Percentiles rank a stretch among this genome's conserved stretches.
These are phyloP conservation scores for Limenitis arthemis DNA, from an alignment of 2,888 invertebrate species.

Conservation along the genomic window DNA sequence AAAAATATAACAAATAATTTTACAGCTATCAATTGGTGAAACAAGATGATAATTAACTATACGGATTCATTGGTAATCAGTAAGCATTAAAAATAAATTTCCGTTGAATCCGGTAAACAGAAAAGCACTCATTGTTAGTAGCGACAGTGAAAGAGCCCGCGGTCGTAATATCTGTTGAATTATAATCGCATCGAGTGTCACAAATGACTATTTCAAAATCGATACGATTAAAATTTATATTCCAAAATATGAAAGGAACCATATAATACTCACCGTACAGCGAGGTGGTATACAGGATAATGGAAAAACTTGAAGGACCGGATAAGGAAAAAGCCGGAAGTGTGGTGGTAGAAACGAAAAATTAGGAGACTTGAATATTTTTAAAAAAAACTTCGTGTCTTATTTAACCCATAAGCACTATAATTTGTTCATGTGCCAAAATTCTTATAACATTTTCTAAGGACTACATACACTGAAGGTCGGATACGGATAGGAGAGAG, in stretches of 20 bases:
- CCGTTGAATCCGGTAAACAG: conserved; percentile 6
- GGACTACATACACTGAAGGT: not conserved
- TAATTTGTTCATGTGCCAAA: too few relatives aligned
- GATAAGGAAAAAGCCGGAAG: too few relatives aligned
- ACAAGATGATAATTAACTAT: conserved; percentile 2
- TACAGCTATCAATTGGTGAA: not conserved
- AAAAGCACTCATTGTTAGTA: conserved; percentile 19
- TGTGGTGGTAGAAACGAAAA: too few relatives aligned
- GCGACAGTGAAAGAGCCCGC: conserved; percentile 8
- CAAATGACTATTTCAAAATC: not conserved
- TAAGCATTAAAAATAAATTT: not conserved
- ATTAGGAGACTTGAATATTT: too few relatives aligned
- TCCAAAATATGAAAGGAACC: not conserved
- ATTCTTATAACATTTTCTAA: not conserved
- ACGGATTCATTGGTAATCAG: conserved; percentile 7
- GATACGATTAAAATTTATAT: conserved; percentile 1
- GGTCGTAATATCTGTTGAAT: not conserved
- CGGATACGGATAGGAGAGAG: conserved; percentile 5
- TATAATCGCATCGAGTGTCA: conserved; percentile 1
- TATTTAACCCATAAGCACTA: too few relatives aligned
- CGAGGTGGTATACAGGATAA: not conserved
- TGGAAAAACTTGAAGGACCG: not conserved
- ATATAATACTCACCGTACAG: not conserved
- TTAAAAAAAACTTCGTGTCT: too few relatives aligned
- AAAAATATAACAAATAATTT: too few relatives aligned